Conservation (phyloP, 2,797 vertebrate species). For the Danio kyathit region DNA sequence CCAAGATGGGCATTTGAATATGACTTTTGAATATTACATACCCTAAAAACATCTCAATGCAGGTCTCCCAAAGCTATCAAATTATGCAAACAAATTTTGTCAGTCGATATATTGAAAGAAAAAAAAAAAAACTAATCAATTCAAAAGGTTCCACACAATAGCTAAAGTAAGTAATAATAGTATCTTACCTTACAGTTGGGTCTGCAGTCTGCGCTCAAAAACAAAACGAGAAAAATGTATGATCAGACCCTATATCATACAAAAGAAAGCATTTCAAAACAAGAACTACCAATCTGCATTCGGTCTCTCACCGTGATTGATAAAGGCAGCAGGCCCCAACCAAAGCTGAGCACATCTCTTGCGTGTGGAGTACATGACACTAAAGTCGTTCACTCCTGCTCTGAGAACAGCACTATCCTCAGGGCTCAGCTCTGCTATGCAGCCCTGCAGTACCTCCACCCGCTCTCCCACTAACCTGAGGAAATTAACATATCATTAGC, state of each 20-base stretch:
- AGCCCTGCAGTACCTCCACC: slow-evolving; percentile 90
- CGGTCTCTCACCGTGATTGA: slow-evolving; percentile 88
- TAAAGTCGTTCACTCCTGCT: slow-evolving; percentile 92
- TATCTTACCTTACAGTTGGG: slow-evolving; percentile 91
- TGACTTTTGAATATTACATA: too few relatives aligned
- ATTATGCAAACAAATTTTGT: too few relatives aligned
- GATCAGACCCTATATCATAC: not conserved
- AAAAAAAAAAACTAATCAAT: not conserved
- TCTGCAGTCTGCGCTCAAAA: slow-evolving; percentile 85
- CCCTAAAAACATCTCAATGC: not conserved
- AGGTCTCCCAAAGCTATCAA: not conserved
- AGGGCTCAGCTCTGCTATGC: slow-evolving; percentile 89
- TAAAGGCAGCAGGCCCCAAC: slow-evolving; percentile 93
- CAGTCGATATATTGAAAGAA: too few relatives aligned
- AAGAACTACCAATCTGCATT: not conserved
- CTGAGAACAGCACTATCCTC: slow-evolving; percentile 85
- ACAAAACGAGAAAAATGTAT: slow-evolving; percentile 30
- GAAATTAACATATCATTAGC: not conserved
- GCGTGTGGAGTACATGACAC: slow-evolving; percentile 95
- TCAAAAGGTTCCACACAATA: not conserved
- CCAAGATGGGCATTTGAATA: not conserved
- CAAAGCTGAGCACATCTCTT: slow-evolving; percentile 93
- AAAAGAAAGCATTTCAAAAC: not conserved
- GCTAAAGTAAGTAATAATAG: not conserved
- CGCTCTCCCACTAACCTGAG: slow-evolving; percentile 90